Percentiles rank a stretch among this genome's conserved stretches.
Conservation (phyloP, 2,113 vertebrate species). For the Cryptomyrus ogoouensis region DNA sequence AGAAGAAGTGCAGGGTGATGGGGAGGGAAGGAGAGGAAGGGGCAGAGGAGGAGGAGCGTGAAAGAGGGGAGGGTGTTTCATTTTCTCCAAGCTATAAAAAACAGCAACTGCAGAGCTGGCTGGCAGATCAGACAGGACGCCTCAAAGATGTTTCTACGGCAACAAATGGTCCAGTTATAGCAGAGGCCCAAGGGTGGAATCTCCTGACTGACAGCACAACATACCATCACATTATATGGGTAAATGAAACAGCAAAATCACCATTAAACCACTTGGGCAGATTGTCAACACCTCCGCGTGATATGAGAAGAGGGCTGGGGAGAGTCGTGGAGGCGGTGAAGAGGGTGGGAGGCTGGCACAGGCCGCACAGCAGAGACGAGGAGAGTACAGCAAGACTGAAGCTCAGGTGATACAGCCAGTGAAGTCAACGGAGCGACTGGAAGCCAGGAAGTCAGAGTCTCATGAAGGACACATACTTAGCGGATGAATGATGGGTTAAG, state of each 20-base stretch:
- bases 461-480: not conserved
- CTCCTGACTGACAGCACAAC: not conserved
- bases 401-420: not conserved
- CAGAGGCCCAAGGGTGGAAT: not conserved
- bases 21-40: not conserved
- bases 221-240: not conserved
- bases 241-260: not conserved
- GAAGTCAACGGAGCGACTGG: not conserved
- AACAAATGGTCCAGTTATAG: not conserved
- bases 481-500: not conserved
- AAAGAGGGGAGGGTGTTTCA: not conserved
- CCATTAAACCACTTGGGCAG: not conserved
- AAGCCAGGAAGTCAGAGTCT: not conserved
- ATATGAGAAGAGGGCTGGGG: not conserved
- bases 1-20: not conserved
- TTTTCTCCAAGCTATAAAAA: not conserved
- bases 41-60: not conserved
- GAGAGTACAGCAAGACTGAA: not conserved
- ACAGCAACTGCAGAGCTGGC: not conserved
- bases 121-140: not conserved
- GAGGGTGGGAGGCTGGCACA: not conserved
- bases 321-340: not conserved
- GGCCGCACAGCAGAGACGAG: not conserved
- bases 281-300: not conserved
- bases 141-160: not conserved